Evolutionary conservation across 30 jellyfish, hydroid and myxozoan genomes (phyloP), one percentile per base, ranked within the genome.

Genomic region (Pelagia noctiluca): DNA sequence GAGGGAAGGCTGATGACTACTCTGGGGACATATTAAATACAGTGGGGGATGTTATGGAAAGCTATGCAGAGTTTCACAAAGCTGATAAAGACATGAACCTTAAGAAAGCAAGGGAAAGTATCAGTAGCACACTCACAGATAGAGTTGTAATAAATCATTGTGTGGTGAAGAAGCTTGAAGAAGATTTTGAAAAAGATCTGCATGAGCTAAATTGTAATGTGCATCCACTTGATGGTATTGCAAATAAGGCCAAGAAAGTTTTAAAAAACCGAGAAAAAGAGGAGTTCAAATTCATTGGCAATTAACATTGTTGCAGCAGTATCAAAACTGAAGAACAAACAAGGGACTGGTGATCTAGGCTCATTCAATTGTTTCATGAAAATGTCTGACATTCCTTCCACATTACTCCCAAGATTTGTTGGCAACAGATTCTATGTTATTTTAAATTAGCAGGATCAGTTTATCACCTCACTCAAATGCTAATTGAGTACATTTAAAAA

Each of bases 191-290:
- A 54, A 23, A 32, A 54, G 34, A 32, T 23, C 24, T 32, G 34
- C 70, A 54, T 35, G 24, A 54, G 28, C 70, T 54, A 32, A 54
- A 54, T 35, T 54, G 70, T 35, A 54, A 54, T 54, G 70, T 54
- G 24, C 70, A 54, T 54, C 70, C 70, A 23, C 28, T 54, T 23
- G 70, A 54, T 54, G 70, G 70, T 54, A 32, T 54, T 32, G 10
- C 70, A 54, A 54, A 32, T 35, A 35, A 54, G 28, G 70, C 70
- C 28, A 32, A 35, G 70, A 54, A 54, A 54, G 28, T 54, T 54
- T 35, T 54, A 54, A n/a, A n/a, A n/a, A n/a, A n/a, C n/a, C n/a
- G n/a, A n/a, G n/a, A n/a, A n/a, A n/a, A n/a, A n/a, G n/a, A n/a
- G n/a, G 62, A 48, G 18, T 11, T 11, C 13, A n/a, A n/a, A 48